Conservation (phyloP, 2,113 vertebrate genomes). For the Bothrops jararaca region DNA sequence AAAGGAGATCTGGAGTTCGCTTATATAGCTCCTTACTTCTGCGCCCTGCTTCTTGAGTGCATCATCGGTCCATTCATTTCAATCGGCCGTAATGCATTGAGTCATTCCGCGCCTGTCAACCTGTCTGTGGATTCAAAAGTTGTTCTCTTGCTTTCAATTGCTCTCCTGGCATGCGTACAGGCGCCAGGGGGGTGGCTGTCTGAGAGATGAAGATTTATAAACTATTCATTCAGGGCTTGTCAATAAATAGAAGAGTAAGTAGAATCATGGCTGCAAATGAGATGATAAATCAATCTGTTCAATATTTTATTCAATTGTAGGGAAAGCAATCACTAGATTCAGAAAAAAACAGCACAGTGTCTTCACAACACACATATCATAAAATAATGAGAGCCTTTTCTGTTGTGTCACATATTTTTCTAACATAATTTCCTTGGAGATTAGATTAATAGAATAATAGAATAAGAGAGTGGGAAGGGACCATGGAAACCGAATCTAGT, state of each 20-base stretch:
- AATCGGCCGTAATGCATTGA: no score
- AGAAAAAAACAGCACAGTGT: background rate
- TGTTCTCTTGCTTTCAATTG: no score
- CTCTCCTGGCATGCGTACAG: no score
- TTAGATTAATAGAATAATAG: background rate
- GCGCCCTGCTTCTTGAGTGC: no score
- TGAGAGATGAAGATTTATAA: slow-evolving; percentile 59
- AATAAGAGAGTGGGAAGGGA: background rate
- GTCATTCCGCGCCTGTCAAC: no score
- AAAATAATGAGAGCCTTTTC: background rate
- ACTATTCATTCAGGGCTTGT: slow-evolving; percentile 61
- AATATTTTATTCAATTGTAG: background rate
- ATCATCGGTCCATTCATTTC: no score
- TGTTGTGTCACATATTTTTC: background rate
- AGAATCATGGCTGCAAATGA: background rate
- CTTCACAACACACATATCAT: background rate
- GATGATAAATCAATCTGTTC: background rate
- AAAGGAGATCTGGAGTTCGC: no score
- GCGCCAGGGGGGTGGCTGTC: no score
- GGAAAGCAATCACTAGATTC: background rate
- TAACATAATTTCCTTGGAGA: background rate
- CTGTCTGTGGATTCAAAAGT: no score
- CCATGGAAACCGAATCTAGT: background rate
- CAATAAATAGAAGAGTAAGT: background rate
- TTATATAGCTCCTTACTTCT: no score